A percentile compares a stretch with the other conserved stretches of the same genome.
Evolutionary conservation across 1,140 invertebrate genomes (phyloP).

Genomic region (Brachionus rotundiformis): DNA sequence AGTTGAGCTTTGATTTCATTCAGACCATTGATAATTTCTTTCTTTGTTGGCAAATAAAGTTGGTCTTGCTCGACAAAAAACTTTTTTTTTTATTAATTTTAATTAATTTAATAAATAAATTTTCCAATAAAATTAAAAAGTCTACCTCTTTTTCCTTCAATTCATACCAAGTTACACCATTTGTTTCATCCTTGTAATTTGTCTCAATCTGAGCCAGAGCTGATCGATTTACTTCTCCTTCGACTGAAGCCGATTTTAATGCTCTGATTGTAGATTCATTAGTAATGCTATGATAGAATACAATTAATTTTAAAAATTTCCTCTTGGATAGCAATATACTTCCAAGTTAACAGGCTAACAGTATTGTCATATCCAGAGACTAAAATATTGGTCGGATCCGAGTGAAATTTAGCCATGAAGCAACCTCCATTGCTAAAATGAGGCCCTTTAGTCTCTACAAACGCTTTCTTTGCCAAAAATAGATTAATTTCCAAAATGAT

Average conservation of each 20-base stretch:
- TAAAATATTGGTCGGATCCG: neutral
- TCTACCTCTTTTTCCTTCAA: constrained; percentile 37
- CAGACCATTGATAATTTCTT: constrained; percentile 20
- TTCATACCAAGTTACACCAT: constrained; percentile 23
- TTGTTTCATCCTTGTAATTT: neutral
- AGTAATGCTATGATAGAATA: neutral
- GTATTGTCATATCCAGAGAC: neutral
- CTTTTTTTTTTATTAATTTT: neutral
- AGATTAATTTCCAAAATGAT: neutral
- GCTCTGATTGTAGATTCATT: neutral
- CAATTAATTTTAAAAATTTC: neutral
- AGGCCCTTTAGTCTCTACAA: constrained; percentile 14
- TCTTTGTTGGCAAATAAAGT: neutral
- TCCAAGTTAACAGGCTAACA: constrained; percentile 8
- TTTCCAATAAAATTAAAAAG: neutral
- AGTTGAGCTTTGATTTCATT: constrained; percentile 31
- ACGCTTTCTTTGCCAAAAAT: neutral
- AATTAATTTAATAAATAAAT: neutral
- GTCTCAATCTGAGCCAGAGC: neutral
- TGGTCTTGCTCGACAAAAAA: neutral
- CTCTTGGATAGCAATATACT: neutral
- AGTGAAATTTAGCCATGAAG: neutral
- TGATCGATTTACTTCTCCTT: neutral
- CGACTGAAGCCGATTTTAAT: neutral
- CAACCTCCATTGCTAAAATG: constrained; percentile 41